phyloP scores from a whole-genome alignment of 2,113 vertebrate genomes.

The Egretta garzetta region DNA sequence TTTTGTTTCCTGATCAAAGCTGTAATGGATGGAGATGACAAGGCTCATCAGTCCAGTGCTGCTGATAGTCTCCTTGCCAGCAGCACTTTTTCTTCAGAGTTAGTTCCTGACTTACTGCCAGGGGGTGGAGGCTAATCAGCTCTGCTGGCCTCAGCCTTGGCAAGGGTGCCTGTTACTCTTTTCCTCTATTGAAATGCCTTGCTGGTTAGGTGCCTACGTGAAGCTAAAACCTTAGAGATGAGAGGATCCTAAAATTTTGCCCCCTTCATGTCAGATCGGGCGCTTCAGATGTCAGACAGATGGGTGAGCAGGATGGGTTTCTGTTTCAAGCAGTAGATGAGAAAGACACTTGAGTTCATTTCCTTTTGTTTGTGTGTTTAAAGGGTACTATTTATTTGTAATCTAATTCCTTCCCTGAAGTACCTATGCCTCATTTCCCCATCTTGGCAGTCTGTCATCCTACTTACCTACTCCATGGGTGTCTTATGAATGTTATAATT shows the following conservation, averaged over 20 bases:
- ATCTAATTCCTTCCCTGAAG: background rate
- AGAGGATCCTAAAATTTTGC: background rate
- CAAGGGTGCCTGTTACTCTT: background rate
- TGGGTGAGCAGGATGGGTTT: background rate
- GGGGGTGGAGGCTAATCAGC: background rate
- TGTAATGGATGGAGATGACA: background rate
- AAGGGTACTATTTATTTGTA: background rate
- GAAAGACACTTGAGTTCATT: background rate
- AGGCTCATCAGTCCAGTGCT: background rate
- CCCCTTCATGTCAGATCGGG: background rate
- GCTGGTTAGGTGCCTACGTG: background rate
- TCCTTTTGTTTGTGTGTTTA: background rate
- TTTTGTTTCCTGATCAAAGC: conserved; percentile 2
- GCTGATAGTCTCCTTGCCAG: background rate
- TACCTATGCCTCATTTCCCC: background rate
- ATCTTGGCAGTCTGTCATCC: background rate
- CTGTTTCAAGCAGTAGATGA: background rate
- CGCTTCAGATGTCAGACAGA: background rate
- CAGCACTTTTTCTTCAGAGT: background rate
- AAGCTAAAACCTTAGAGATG: background rate
- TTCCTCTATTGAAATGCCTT: background rate
- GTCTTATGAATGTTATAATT: background rate
- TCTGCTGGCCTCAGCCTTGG: background rate
- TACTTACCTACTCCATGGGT: background rate
- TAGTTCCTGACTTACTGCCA: background rate